Conservation (phyloP, 2,797 vertebrate species). For the Mallotus villosus region DNA sequence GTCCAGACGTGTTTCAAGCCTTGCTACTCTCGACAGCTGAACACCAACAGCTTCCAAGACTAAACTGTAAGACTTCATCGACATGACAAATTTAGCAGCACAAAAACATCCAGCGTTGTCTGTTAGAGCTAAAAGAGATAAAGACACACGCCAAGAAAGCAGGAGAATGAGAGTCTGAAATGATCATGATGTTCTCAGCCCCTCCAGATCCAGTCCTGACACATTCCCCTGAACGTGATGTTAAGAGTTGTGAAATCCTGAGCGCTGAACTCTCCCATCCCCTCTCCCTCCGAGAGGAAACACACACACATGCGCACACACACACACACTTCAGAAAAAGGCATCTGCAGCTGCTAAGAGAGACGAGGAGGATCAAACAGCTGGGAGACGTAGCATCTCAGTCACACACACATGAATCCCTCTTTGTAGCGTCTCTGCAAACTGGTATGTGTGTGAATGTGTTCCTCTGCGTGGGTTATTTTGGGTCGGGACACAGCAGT, state of each 20-base stretch:
- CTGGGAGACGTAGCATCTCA: slow-evolving; percentile 40
- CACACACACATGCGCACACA: slow-evolving; percentile 4
- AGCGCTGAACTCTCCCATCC: not conserved
- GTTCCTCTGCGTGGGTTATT: slow-evolving; percentile 40
- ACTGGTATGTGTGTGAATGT: slow-evolving; percentile 18
- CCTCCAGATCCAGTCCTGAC: slow-evolving; percentile 32
- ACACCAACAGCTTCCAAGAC: slow-evolving; percentile 2
- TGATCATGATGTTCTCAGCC: slow-evolving; percentile 17
- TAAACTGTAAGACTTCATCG: not conserved
- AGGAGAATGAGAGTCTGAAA: not conserved
- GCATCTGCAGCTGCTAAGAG: slow-evolving; percentile 34
- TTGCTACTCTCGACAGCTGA: no score
- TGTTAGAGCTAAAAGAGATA: not conserved
- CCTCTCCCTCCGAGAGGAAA: not conserved
- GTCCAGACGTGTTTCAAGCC: no score
- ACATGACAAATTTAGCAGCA: no score
- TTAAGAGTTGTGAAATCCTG: slow-evolving; percentile 16
- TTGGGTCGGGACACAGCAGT: slow-evolving; percentile 41
- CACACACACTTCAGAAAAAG: slow-evolving; percentile 19
- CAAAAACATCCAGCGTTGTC: not conserved
- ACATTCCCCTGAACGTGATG: slow-evolving; percentile 29
- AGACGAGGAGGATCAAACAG: slow-evolving; percentile 36
- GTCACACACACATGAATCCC: slow-evolving; percentile 42
- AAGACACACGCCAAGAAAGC: not conserved
- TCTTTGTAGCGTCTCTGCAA: slow-evolving; percentile 40